Percentiles rank a stretch among this genome's conserved stretches.
Conservation (phyloP, 1,140 invertebrate species). For the Xylocopa sonorina region DNA sequence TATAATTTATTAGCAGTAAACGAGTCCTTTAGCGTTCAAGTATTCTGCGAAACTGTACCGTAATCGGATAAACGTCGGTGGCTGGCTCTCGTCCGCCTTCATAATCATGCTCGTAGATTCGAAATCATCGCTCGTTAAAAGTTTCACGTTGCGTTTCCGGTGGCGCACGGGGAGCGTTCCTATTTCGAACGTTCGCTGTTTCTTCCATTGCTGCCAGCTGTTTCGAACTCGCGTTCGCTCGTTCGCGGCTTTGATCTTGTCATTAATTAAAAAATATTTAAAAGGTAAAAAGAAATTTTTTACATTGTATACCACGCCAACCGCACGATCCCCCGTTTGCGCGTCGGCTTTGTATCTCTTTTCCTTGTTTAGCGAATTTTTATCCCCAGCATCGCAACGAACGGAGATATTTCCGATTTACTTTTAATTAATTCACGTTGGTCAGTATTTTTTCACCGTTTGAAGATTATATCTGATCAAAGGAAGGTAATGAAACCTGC, state of each 20-base stretch:
- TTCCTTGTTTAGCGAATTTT: too few relatives aligned
- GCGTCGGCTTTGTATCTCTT: too few relatives aligned
- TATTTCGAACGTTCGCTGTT: too few relatives aligned
- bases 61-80: background rate
- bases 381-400: too few relatives aligned
- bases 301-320: conserved; percentile 1
- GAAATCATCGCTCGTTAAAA: conserved; percentile 31
- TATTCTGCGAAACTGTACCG: conserved; percentile 15
- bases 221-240: conserved; percentile 23
- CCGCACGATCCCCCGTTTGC: conserved; percentile 20
- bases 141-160: background rate
- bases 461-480: too few relatives aligned
- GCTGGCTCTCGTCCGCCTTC: background rate
- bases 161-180: background rate
- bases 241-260: conserved; percentile 23
- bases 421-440: too few relatives aligned
- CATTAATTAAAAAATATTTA: conserved; percentile 46
- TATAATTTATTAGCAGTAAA: too few relatives aligned
- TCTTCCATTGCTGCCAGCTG: conserved; percentile 1
- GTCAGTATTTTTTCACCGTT: too few relatives aligned
- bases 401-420: too few relatives aligned
- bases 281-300: too few relatives aligned
- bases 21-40: background rate
- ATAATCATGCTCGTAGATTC: conserved; percentile 5
- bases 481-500: too few relatives aligned